A percentile compares a stretch with the other conserved stretches of the same genome.
Evolutionary conservation across 2,797 vertebrate genomes (phyloP).

Genomic region (Pempheris klunzingeri): DNA sequence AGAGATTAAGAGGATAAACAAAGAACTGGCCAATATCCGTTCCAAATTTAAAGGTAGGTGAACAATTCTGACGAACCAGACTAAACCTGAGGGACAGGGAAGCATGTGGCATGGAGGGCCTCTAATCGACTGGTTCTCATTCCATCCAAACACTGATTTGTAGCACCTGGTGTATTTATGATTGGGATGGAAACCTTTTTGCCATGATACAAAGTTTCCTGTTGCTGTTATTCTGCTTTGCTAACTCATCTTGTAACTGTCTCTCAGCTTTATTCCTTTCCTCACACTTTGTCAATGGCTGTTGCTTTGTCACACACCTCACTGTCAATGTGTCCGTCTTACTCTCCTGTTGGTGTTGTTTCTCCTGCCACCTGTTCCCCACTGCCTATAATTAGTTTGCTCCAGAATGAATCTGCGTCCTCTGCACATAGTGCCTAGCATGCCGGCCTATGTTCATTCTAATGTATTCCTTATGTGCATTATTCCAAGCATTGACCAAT

Average conservation of each 20-base stretch:
- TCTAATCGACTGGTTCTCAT: neutral
- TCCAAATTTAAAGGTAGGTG: conserved; percentile 92
- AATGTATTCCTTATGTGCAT: neutral
- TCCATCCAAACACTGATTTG: neutral
- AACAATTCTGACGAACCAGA: neutral
- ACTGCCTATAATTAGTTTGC: conserved; percentile 68
- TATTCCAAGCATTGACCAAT: too few relatives aligned
- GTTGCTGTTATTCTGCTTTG: neutral
- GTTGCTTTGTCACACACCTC: conserved; percentile 3
- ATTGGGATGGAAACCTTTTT: neutral
- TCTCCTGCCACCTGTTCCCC: conserved; percentile 65
- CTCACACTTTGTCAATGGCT: neutral
- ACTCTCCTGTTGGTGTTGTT: conserved; percentile 27
- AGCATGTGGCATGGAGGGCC: neutral
- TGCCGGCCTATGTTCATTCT: neutral
- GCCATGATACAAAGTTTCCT: neutral
- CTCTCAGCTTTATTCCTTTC: neutral
- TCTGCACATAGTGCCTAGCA: conserved; percentile 1
- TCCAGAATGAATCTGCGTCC: conserved; percentile 29
- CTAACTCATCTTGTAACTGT: neutral
- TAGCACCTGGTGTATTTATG: neutral
- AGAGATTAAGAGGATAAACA: conserved; percentile 93
- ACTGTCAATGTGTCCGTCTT: conserved; percentile 4
- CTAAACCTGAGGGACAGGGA: neutral
- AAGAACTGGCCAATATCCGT: conserved; percentile 93